Percentiles rank a stretch among this genome's conserved stretches.
These are phyloP conservation scores for Anoplophora glabripennis DNA, from an alignment of 1,140 invertebrate species.

Conservation along the genomic window DNA sequence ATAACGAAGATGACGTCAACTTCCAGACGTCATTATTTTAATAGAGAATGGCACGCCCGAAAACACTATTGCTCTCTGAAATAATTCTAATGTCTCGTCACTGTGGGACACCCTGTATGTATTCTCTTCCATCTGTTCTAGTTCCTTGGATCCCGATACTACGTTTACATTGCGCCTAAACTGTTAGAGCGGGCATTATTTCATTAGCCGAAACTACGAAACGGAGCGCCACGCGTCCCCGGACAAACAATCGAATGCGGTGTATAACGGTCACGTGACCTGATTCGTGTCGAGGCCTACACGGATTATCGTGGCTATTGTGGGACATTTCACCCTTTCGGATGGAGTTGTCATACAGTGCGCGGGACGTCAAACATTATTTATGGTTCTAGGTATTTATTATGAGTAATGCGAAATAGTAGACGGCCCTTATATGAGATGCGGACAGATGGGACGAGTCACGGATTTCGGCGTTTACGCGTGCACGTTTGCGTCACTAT, in stretches of 20 bases:
- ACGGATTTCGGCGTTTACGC: conserved; percentile 24
- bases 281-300: conserved; percentile 29
- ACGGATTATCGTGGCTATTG: conserved; percentile 31
- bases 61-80: no score
- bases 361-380: conserved; percentile 33
- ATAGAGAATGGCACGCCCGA: no score
- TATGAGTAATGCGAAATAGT: conserved; percentile 27
- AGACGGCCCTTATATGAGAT: conserved; percentile 9
- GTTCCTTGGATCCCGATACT: no score
- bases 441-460: conserved; percentile 32
- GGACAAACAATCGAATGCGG: conserved; percentile 24
- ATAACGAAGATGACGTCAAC: no score
- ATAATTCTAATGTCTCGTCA: no score
- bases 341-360: conserved; percentile 37
- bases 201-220: neutral
- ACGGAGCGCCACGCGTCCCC: neutral
- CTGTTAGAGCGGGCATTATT: neutral
- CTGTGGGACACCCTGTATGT: no score
- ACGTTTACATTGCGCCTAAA: no score
- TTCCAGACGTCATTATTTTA: no score
- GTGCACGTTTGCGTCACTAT: conserved; percentile 25
- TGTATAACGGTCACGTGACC: conserved; percentile 35
- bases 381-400: conserved; percentile 35
- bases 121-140: no score
- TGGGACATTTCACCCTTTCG: conserved; percentile 28